phyloP scores from a whole-genome alignment of 1,140 invertebrate genomes.

The Meloidogyne exigua region DNA sequence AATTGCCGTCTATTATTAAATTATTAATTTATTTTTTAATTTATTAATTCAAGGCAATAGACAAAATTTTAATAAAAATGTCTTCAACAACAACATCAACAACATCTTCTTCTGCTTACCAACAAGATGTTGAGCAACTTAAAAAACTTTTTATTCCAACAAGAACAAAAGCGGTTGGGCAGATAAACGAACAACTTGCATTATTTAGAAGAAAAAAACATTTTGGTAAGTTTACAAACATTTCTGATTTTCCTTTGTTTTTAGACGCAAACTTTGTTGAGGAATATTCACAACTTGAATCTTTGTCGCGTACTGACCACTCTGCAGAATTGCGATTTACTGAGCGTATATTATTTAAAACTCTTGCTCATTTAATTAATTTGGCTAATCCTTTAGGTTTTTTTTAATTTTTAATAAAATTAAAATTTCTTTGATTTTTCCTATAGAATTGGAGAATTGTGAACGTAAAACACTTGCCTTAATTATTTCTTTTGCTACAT shows the following conservation, averaged over 20 bases:
- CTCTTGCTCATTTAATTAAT: slow-evolving; percentile 42
- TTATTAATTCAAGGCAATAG: too few species aligned
- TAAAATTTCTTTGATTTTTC: background rate
- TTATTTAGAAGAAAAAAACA: slow-evolving; percentile 85
- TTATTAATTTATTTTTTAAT: background rate
- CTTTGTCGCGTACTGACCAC: slow-evolving; percentile 77
- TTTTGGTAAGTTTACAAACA: slow-evolving; percentile 32
- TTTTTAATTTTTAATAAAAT: background rate
- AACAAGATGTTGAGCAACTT: slow-evolving; percentile 73
- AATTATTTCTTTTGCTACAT: slow-evolving; percentile 55
- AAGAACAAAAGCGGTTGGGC: slow-evolving; percentile 78
- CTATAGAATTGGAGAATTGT: slow-evolving; percentile 52
- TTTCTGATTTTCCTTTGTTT: background rate
- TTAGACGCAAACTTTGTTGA: background rate
- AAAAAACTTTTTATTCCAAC: slow-evolving; percentile 84
- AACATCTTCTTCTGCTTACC: background rate
- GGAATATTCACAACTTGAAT: slow-evolving; percentile 70
- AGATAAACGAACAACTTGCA: slow-evolving; percentile 78
- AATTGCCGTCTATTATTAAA: too few species aligned
- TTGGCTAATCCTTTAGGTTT: slow-evolving; percentile 22
- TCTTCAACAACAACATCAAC: slow-evolving; percentile 22
- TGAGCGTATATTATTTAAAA: slow-evolving; percentile 55
- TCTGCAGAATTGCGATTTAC: slow-evolving; percentile 74
- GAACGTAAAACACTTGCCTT: slow-evolving; percentile 54
- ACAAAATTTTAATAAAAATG: slow-evolving; percentile 39